Conservation (phyloP, 1,140 invertebrate genomes). For the Drosophila ironensis region DNA sequence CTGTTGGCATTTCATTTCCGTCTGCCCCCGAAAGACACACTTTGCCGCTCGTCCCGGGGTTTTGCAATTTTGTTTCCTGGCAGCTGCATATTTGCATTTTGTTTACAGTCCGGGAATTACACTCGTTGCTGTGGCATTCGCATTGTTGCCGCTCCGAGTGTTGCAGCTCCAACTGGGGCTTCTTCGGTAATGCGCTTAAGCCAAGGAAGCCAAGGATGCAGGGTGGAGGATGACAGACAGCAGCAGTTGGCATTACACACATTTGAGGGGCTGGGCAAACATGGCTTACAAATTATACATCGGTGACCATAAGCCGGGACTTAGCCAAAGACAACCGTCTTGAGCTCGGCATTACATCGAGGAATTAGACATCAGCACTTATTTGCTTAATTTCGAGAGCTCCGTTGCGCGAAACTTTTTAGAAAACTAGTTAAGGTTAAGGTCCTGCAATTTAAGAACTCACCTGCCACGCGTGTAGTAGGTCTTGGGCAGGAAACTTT, state of each 20-base stretch:
- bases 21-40: not conserved
- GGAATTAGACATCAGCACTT: constrained; percentile 9
- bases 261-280: constrained; percentile 25
- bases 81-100: constrained; percentile 66
- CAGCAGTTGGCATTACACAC: constrained; percentile 60
- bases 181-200: constrained; percentile 59
- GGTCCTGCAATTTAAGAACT: constrained; percentile 17
- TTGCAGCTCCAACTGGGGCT: constrained; percentile 2
- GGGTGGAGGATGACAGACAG: not conserved
- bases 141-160: constrained; percentile 19
- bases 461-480: constrained; percentile 82
- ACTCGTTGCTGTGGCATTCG: constrained; percentile 29
- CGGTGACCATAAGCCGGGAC: constrained; percentile 14
- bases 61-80: constrained; percentile 6
- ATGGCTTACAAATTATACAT: constrained; percentile 30
- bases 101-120: constrained; percentile 51
- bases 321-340: constrained; percentile 22
- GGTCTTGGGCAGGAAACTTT: constrained; percentile 83
- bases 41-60: constrained; percentile 1
- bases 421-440: constrained; percentile 25
- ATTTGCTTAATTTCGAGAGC: constrained; percentile 14
- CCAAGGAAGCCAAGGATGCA: constrained; percentile 19
- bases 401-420: not conserved
- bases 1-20: constrained; percentile 19
- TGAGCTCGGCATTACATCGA: constrained; percentile 1